Evolutionary conservation across 2,113 vertebrate species (phyloP), one percentile per base, ranked within the genome.

Genomic region (Bettongia penicillata): DNA sequence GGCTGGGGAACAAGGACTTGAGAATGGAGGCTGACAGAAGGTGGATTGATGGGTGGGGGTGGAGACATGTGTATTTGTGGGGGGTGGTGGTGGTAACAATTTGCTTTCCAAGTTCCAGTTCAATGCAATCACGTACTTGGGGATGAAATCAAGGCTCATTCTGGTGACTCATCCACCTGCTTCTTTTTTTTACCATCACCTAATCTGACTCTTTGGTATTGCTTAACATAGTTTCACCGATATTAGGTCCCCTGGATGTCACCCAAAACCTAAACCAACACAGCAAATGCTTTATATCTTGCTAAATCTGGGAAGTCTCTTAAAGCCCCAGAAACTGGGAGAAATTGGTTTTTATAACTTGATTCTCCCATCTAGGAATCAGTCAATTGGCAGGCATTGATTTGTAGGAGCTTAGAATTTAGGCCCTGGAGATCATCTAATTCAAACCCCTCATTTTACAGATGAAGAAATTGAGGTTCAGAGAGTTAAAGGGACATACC

Each of bases 181-280:
- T 93, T 90, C 93, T 92, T 53, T 94, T 97, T 94, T 94, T 94
- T 55, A 68, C 61, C 77, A 0, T 91, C 90, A 90, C 93, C 11
- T 8, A 94, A 90, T 95, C 93, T 49, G 96, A 53, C 23, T 95
- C 93, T 95, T 96, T 95, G 93, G 96, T 95, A 24, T 97, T 96
- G 93, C 95, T 97, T 84, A 97, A 97, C 77, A 61, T 93, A 95
- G 94, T 93, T 96, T 93, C 90, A 77, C 96, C 93, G 91, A 96
- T 95, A 92, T 92, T 94, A 68, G 96, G 94, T 95, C 94, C 95
- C 89, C 89, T 98, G 96, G 97, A 96, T 96, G 91, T 96, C 95
- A 97, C 97, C 96, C 94, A 97, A 97, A 96, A 91, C 96, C 96
- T 95, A 98, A 98, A 97, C 55, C 52, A 96, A 95, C 94, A 97